Evolutionary conservation across 2,797 vertebrate species (phyloP), one percentile per base, ranked within the genome.

Genomic region (Valencia hispanica): DNA sequence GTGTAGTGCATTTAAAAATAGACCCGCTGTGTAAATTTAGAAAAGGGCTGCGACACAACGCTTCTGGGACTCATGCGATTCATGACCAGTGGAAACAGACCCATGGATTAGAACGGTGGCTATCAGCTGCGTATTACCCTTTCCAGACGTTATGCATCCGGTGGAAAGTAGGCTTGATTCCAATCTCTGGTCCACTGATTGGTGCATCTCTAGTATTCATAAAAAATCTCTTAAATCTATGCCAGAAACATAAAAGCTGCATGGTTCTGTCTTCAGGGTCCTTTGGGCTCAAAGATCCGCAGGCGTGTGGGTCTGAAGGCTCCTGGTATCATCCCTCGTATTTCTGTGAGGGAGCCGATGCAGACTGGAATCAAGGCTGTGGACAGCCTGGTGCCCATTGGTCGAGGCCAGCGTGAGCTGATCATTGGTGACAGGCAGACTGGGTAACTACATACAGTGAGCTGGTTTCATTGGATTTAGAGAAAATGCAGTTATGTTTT

Each of bases 361-460:
- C 98, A 99, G 93, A 99, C 97, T 39, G 98, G 97, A 51, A 99
- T 99, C 91, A 99, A 99, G 93, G 97, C 98, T 77, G 97, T 99
- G 77, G 98, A 99, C 94, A 99, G 97, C 82, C 93, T 99, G 94
- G 98, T 99, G 91, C 98, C 98, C 0, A 99, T 99, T 82, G 98
- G 98, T 45, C 96, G 98, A 94, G 98, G 98, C 34, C 98, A 99
- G 93, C 96, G 97, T 94, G 98, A 99, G 89, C 95, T 99, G 90
- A 99, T 99, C 88, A 99, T 99, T 72, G 97, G 98, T 78, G 98
- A 99, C 95, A 96, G 98, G 85, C 98, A 99, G 95, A 99, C 98
- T 0, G 98, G 98, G 98, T 99, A 94, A 96, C 69, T 45, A 5
- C 2, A 30, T 30, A 11, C 45, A n/a, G 5, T 70, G 1, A 30